Evolutionary conservation across 2,888 invertebrate genomes (phyloP).

Genomic region (Encarsia formosa): DNA sequence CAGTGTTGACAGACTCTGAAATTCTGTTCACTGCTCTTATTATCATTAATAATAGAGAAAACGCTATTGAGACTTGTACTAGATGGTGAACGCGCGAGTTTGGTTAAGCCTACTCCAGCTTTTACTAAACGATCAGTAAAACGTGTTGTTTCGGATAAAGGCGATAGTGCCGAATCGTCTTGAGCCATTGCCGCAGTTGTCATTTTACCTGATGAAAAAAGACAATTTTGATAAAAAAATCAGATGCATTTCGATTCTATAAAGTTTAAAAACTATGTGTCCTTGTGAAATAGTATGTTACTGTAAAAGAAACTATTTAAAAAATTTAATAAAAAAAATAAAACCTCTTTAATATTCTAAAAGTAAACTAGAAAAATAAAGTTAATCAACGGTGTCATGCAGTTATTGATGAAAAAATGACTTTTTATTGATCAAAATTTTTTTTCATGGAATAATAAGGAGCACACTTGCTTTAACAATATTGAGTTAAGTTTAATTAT

Average conservation of each 20-base stretch:
- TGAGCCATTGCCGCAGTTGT: conserved; percentile 54
- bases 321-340: too few species aligned
- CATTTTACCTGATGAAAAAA: conserved; percentile 54
- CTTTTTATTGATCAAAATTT: background rate
- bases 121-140: conserved; percentile 41
- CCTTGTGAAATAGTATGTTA: too few species aligned
- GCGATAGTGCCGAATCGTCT: conserved; percentile 44
- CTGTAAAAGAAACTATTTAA: too few species aligned
- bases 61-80: conserved; percentile 54
- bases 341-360: background rate
- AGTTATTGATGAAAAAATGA: background rate
- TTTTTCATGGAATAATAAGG: too few species aligned
- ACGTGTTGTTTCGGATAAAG: conserved; percentile 37
- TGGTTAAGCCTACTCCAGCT: conserved; percentile 44
- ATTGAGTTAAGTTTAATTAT: background rate
- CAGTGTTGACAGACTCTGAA: conserved; percentile 75
- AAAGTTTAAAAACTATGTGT: too few species aligned
- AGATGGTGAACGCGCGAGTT: conserved; percentile 50
- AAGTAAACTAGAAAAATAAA: too few species aligned
- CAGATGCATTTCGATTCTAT: too few species aligned
- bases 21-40: conserved; percentile 54
- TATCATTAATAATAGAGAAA: conserved; percentile 45
- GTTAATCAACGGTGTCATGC: too few species aligned
- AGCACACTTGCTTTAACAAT: background rate
- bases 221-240: background rate